Base-by-base conservation (phyloP, 2,888 invertebrate genomes). In the Willowsia nigromaculata region DNA sequence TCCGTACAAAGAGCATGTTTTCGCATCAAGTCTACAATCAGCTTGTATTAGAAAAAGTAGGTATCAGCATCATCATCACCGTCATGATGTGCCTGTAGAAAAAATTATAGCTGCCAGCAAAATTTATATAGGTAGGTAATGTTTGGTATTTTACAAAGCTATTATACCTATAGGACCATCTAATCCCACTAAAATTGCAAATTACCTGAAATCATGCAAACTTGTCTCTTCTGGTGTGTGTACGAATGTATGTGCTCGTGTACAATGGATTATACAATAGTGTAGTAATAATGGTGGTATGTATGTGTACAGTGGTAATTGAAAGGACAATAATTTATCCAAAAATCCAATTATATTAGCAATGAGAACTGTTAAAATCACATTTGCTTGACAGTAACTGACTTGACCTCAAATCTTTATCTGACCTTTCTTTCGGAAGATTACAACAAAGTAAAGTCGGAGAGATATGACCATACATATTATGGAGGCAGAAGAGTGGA, bases 401-500 rank as follows among this genome's bases (percentile, higher is more conserved):
- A 25, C 80, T 65, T 86, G 78, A 78, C 85, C 85, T 43, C 43
- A 86, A 86, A 86, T 78, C 78, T 86, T 86, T 86, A 86, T 78
- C 37, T 86, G 76, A 76, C 76, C 76, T 76, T 37, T 76, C 50
- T 53, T 76, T 53, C 59, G 80, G 59, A 56, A 37, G 59, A 59
- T 59, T 59, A 56, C 50, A 53, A 27, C 18, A 53, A 7, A 18
- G 50, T 13, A 5, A 9, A 18, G n/a, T n/a, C n/a, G n/a, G n/a
- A n/a, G n/a, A n/a, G n/a, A n/a, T n/a, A n/a, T n/a, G n/a, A n/a
- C n/a, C n/a, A n/a, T n/a, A n/a, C n/a, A n/a, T n/a, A n/a, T n/a
- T n/a, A n/a, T n/a, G n/a, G n/a, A n/a, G n/a, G n/a, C n/a, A n/a
- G n/a, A n/a, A n/a, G n/a, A 25, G 71, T 33, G 71, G 27, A 76